Conservation (phyloP, 2,797 vertebrate species). For the Gobio occitaniae region DNA sequence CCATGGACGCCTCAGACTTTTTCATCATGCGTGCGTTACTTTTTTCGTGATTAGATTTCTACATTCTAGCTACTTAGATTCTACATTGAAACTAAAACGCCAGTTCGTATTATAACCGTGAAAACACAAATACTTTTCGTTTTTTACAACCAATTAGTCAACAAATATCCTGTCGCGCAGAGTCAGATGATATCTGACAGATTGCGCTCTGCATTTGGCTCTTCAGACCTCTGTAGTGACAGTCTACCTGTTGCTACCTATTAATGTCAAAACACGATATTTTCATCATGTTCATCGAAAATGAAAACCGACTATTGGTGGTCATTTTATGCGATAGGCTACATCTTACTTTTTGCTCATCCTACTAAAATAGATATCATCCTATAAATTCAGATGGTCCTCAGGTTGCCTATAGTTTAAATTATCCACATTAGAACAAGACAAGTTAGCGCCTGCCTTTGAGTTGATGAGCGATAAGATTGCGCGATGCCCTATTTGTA, state of each 20-base stretch:
- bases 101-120: background rate
- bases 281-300: background rate
- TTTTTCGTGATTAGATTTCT: background rate
- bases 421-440: background rate
- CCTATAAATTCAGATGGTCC: background rate
- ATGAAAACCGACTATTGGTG: background rate
- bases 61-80: background rate
- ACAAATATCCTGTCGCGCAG: background rate
- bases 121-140: background rate
- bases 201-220: background rate
- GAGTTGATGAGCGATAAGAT: background rate
- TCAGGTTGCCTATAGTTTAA: background rate
- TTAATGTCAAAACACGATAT: background rate
- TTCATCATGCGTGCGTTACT: background rate
- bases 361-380: background rate
- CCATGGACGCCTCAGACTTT: background rate
- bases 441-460: background rate
- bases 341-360: background rate
- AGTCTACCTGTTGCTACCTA: background rate
- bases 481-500: background rate
- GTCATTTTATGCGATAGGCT: background rate
- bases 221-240: background rate
- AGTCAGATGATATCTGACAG: background rate
- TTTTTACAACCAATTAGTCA: background rate
- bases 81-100: background rate